Percentiles rank a stretch among this genome's conserved stretches.
Evolutionary conservation across 2,888 invertebrate genomes (phyloP).

Genomic region (Monochamus alternatus): DNA sequence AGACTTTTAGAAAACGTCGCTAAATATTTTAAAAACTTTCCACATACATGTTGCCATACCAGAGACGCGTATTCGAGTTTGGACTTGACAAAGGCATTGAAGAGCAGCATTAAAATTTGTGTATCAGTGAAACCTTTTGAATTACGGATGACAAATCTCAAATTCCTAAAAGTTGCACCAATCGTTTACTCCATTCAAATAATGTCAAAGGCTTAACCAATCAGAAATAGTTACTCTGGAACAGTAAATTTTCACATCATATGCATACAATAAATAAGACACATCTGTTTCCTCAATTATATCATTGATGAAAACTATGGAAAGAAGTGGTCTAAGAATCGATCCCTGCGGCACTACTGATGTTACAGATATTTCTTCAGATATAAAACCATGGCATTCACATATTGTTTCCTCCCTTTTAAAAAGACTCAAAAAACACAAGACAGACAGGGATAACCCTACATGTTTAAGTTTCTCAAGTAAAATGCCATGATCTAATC

Average conservation of each 20-base stretch:
- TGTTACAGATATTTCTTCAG: background rate
- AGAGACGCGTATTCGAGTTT: too few relatives aligned
- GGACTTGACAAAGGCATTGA: too few relatives aligned
- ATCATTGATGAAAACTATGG: background rate
- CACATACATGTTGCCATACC: too few relatives aligned
- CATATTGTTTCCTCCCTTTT: background rate
- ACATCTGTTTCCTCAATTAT: background rate
- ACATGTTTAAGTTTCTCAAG: background rate
- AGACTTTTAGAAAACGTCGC: too few relatives aligned
- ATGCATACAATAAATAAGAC: background rate
- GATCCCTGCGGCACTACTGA: background rate
- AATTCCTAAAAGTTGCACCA: background rate
- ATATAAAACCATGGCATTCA: background rate
- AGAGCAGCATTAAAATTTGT: too few relatives aligned
- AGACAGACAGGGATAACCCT: background rate
- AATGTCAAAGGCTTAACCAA: background rate
- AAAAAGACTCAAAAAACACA: background rate
- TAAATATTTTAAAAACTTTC: too few relatives aligned
- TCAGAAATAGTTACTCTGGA: background rate
- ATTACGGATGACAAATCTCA: too few relatives aligned
- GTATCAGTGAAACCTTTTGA: too few relatives aligned
- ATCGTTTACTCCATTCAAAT: background rate
- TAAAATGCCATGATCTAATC: background rate
- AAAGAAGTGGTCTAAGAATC: background rate
- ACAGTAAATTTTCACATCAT: background rate